These are phyloP conservation scores for Diabrotica balteata DNA, from an alignment of 2,888 invertebrate genomes.

Conservation along the genomic window DNA sequence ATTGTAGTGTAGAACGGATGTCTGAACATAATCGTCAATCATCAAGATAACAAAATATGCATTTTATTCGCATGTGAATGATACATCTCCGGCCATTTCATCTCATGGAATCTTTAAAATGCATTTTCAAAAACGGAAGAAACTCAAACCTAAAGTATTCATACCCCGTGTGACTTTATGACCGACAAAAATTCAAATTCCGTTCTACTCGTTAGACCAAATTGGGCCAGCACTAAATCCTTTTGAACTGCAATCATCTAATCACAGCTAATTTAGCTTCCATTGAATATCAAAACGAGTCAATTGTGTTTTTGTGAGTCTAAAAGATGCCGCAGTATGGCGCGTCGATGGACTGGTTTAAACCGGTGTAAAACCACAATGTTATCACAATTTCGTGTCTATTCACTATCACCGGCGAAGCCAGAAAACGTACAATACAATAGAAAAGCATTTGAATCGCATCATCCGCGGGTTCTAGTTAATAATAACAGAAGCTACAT, in stretches of 20 bases:
- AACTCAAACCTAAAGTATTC: no score
- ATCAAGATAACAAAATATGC: no score
- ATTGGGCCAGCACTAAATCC: background rate
- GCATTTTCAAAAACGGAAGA: no score
- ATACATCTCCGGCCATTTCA: no score
- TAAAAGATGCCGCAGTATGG: constrained; percentile 2
- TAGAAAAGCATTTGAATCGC: constrained; percentile 26
- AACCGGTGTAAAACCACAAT: constrained; percentile 18
- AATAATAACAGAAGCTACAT: constrained; percentile 41
- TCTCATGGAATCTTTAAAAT: no score
- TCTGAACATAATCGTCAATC: no score
- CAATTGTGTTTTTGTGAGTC: constrained; percentile 9
- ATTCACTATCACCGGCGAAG: constrained; percentile 26
- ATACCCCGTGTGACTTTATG: no score
- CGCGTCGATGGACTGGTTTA: constrained; percentile 7
- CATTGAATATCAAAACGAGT: constrained; percentile 8
- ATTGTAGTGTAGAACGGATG: no score
- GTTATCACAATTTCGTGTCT: constrained; percentile 29
- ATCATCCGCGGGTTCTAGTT: constrained; percentile 32
- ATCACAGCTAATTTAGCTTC: constrained; percentile 6
- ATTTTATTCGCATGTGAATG: no score
- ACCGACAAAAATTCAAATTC: no score
- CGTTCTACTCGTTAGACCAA: background rate
- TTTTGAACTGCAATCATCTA: background rate
- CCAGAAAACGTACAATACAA: constrained; percentile 27